Evolutionary conservation across 2,113 vertebrate species (phyloP).

Genomic region (Dasypus novemcinctus): DNA sequence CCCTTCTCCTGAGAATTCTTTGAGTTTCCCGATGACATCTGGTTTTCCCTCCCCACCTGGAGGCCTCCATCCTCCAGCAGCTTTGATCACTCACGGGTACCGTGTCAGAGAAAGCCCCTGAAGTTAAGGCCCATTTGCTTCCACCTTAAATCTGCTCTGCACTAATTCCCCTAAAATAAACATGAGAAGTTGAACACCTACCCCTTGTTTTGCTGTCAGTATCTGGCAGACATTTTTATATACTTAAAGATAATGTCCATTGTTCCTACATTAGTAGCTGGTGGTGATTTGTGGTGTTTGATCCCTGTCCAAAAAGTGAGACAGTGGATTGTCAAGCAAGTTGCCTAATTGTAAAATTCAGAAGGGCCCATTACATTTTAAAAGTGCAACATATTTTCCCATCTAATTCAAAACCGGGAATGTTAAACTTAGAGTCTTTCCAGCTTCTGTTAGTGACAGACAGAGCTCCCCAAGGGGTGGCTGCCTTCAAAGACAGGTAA

Average conservation of each 20-base stretch:
- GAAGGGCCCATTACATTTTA: slow-evolving; percentile 75
- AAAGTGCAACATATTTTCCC: slow-evolving; percentile 82
- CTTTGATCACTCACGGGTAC: background rate
- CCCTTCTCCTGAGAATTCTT: background rate
- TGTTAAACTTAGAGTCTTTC: slow-evolving; percentile 83
- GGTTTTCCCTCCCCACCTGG: background rate
- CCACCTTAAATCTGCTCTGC: background rate
- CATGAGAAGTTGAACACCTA: background rate
- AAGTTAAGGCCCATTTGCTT: fast-evolving
- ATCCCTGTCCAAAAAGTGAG: slow-evolving; percentile 29
- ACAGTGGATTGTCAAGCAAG: slow-evolving; percentile 45
- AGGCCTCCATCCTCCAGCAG: background rate
- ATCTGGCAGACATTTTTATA: background rate
- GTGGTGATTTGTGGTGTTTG: background rate
- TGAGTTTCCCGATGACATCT: background rate
- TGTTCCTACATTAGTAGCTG: background rate
- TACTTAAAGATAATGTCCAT: background rate
- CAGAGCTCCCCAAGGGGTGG: slow-evolving; percentile 85
- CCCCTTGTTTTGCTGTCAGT: no score
- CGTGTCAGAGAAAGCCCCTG: background rate
- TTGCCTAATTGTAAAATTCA: slow-evolving; percentile 58
- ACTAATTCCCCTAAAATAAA: slow-evolving; percentile 5
- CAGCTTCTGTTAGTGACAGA: slow-evolving; percentile 84
- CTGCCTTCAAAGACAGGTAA: slow-evolving; percentile 88
- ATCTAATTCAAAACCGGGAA: slow-evolving; percentile 81